Percentiles rank a stretch among this genome's conserved stretches.
Conservation (phyloP, 2,113 vertebrate genomes). For the Heterotis niloticus region DNA sequence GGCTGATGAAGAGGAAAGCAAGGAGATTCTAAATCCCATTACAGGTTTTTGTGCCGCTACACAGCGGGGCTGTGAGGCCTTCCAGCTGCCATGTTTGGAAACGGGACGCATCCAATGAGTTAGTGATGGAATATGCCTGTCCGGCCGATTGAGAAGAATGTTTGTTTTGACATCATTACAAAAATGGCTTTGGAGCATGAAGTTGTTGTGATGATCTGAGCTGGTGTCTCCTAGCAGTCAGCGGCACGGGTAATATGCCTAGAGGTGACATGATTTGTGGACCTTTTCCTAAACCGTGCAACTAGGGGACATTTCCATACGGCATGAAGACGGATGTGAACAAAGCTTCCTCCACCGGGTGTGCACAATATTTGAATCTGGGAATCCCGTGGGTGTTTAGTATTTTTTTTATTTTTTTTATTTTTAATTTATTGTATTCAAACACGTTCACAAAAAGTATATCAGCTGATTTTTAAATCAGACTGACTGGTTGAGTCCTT, state of each 20-base stretch:
- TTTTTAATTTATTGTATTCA: too few relatives aligned
- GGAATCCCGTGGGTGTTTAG: too few relatives aligned
- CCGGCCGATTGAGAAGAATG: slow-evolving; percentile 13
- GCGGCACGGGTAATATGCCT: not conserved
- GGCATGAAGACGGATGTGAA: not conserved
- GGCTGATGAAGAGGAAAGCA: not conserved
- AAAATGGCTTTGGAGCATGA: not conserved
- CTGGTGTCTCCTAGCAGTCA: not conserved
- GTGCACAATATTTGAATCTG: too few relatives aligned
- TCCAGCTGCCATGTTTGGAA: not conserved
- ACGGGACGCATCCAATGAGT: not conserved
- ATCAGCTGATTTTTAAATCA: too few relatives aligned
- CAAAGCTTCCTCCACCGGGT: not conserved
- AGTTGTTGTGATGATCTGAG: not conserved
- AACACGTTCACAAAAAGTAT: too few relatives aligned
- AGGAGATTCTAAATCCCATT: not conserved
- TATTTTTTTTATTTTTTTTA: too few relatives aligned
- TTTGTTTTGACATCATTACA: slow-evolving; percentile 7
- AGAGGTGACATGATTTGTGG: not conserved
- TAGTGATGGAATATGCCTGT: slow-evolving; percentile 14
- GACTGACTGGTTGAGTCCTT: too few relatives aligned
- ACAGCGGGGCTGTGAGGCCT: not conserved
- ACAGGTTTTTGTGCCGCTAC: not conserved
- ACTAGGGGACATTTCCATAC: not conserved
- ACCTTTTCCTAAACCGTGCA: not conserved